A percentile compares a stretch with the other conserved stretches of the same genome.
These are phyloP conservation scores for Noctua comes DNA, from an alignment of 2,888 invertebrate genomes.

Conservation along the genomic window DNA sequence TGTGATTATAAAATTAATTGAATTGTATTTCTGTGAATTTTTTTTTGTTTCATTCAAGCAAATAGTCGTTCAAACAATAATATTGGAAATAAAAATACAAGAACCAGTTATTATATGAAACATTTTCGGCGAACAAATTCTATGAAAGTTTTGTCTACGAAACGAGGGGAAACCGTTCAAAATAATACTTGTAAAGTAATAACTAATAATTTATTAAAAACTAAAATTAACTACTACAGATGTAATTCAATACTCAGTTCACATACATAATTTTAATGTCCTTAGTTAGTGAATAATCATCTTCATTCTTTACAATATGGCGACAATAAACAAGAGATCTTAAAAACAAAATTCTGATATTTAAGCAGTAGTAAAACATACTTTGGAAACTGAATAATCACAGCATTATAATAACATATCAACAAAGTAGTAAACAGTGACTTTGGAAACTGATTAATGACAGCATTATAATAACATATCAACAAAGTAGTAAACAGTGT, in stretches of 20 bases:
- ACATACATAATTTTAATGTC: conserved; percentile 40
- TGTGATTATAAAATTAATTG: too few species aligned
- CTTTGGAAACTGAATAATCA: conserved; percentile 18
- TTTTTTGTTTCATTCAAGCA: too few species aligned
- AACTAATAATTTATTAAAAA: conserved; percentile 74
- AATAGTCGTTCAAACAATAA: too few species aligned
- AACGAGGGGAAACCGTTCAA: not conserved
- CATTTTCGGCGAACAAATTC: too few species aligned
- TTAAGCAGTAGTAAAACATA: conserved; percentile 20
- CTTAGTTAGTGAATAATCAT: conserved; percentile 4
- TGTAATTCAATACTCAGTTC: conserved; percentile 56
- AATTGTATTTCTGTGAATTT: too few species aligned
- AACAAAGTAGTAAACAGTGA: conserved; percentile 23
- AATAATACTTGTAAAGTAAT: conserved; percentile 38
- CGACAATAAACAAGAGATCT: conserved; percentile 14
- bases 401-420: conserved; percentile 34
- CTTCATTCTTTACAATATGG: conserved; percentile 34
- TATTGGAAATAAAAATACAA: too few species aligned
- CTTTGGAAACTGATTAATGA: conserved; percentile 18
- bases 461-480: conserved; percentile 34
- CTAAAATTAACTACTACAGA: conserved; percentile 68
- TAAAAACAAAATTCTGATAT: conserved; percentile 16
- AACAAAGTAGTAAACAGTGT: conserved; percentile 25
- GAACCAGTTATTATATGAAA: too few species aligned
- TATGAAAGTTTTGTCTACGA: too few species aligned